phyloP scores from a whole-genome alignment of 2,797 vertebrate genomes.

The Apogon talboti region DNA sequence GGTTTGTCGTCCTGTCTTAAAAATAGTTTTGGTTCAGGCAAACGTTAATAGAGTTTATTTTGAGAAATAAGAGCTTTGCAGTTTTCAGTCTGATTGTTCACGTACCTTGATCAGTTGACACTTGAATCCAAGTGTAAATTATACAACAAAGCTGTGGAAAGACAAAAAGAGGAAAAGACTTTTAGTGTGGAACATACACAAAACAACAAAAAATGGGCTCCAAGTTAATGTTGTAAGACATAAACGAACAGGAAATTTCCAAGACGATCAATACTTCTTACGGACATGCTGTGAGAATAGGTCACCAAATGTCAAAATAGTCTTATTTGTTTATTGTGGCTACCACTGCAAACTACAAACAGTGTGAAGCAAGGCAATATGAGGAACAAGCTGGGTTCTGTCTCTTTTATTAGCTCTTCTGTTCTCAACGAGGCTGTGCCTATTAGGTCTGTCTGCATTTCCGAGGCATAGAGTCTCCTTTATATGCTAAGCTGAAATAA shows the following conservation, averaged over 20 bases:
- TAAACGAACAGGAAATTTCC: not conserved
- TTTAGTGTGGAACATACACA: conserved; percentile 14
- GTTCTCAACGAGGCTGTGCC: conserved; percentile 37
- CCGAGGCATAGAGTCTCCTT: conserved; percentile 53
- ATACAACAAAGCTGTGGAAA: conserved; percentile 36
- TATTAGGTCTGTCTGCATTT: conserved; percentile 52
- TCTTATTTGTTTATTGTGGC: conserved; percentile 7
- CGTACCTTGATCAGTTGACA: conserved; percentile 62
- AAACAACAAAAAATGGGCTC: not conserved
- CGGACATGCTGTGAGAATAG: not conserved
- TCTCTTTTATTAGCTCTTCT: conserved; percentile 51
- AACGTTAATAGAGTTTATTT: conserved; percentile 63
- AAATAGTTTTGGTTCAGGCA: conserved; percentile 59
- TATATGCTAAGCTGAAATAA: conserved; percentile 43
- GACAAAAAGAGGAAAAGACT: conserved; percentile 8
- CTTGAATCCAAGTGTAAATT: conserved; percentile 23
- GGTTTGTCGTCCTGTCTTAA: conserved; percentile 33
- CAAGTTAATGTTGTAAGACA: not conserved
- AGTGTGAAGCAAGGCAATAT: conserved; percentile 7
- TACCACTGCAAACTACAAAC: conserved; percentile 1
- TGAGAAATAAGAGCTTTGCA: conserved; percentile 36
- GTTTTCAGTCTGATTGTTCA: conserved; percentile 50
- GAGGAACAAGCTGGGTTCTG: conserved; percentile 45
- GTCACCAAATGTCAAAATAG: conserved; percentile 6
- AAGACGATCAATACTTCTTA: not conserved